Percentiles rank a stretch among this genome's conserved stretches.
These are phyloP conservation scores for Premnoplex brunnescens DNA, from an alignment of 2,797 vertebrate species.

Conservation along the genomic window DNA sequence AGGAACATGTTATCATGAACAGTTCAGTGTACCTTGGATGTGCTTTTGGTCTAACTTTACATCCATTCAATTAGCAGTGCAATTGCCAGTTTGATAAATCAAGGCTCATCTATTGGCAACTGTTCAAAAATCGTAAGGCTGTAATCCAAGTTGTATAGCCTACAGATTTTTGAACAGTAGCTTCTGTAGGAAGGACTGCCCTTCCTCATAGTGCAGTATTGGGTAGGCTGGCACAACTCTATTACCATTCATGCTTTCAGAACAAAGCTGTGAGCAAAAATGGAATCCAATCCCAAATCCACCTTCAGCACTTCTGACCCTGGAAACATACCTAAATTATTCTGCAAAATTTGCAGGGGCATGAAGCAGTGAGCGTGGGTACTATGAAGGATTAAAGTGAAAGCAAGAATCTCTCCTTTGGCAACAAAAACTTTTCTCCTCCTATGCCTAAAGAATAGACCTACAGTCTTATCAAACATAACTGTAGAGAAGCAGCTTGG, in stretches of 20 bases:
- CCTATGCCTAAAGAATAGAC: background rate
- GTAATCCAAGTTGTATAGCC: background rate
- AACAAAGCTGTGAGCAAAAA: background rate
- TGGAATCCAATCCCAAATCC: conserved; percentile 22
- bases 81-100: background rate
- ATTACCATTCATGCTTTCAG: background rate
- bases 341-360: background rate
- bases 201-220: background rate
- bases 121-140: background rate
- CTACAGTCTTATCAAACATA: background rate
- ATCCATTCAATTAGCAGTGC: background rate
- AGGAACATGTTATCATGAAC: background rate
- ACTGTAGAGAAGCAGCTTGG: background rate
- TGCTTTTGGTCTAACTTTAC: background rate
- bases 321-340: background rate
- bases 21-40: background rate
- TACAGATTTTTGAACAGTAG: background rate
- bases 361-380: background rate
- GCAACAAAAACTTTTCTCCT: background rate
- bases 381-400: conserved; percentile 29
- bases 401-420: background rate
- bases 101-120: background rate
- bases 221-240: background rate
- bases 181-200: background rate
- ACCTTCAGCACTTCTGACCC: background rate